Base-by-base conservation (phyloP, 1,140 invertebrate genomes). In the Goniozus legneri region DNA sequence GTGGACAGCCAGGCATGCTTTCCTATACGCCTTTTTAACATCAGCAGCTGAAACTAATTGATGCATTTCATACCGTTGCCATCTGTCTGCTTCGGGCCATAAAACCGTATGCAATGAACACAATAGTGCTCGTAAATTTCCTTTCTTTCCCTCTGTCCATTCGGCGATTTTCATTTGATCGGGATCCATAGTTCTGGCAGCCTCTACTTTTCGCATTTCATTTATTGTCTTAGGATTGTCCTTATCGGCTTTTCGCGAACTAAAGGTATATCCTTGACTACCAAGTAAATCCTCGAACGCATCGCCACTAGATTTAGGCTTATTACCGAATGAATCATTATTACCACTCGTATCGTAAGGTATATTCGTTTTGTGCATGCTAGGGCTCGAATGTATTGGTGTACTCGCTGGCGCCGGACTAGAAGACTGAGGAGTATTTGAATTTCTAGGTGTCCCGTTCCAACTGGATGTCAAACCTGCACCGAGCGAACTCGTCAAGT, bases 1-100 rank as follows among this genome's bases (percentile, higher is more conserved):
- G 82, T 99, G 97, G 21, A 98, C 92, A 37, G 92, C 90, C 10
- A 99, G 79, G 61, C 95, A 97, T 15, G 97, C 97, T 70, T 91
- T 93, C 30, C 94, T 80, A 73, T 99, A 99, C 27, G 86, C 83
- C 66, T 97, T 97, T 72, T 98, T 99, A 10, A 98, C 96, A 73
- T 98, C 92, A 2, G 85, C 85, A 6, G 90, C 74, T 0, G 87
- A 83, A 0, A 99, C 89, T 16, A 99, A 79, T 47, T 96, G 90
- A 62, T 92, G 86, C 92, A 99, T 98, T 53, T 95, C 90, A 57
- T 88, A 87, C 51, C 88, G 87, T 49, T 86, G 82, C 96, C 96
- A 99, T 52, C 89, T 87, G 2, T 69, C 70, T 38, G 91, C 89
- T 36, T 91, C 92, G 16, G 89, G 86, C 97, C 97, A 99, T 19